These are phyloP conservation scores for Parnassius glacialis DNA, from an alignment of 2,888 invertebrate species.

Conservation along the genomic window DNA sequence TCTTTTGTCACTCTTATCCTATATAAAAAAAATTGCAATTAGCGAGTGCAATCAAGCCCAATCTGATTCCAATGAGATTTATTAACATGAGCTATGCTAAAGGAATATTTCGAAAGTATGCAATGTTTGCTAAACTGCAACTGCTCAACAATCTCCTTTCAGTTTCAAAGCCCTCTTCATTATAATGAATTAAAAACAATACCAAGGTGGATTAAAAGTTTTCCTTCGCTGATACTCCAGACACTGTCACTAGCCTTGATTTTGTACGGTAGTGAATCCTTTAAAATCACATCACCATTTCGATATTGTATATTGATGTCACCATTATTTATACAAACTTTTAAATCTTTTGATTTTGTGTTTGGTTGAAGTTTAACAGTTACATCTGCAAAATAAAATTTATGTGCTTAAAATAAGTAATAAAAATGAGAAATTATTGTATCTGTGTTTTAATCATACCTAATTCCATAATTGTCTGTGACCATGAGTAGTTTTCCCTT, in stretches of 20 bases:
- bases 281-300: slow-evolving; percentile 77
- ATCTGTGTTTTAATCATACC: slow-evolving; percentile 43
- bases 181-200: slow-evolving; percentile 17
- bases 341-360: slow-evolving; percentile 84
- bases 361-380: slow-evolving; percentile 81
- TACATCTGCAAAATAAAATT: slow-evolving; percentile 70
- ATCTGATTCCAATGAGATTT: too few relatives aligned
- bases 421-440: too few relatives aligned
- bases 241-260: slow-evolving; percentile 86
- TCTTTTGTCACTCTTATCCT: too few relatives aligned
- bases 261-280: slow-evolving; percentile 84
- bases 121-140: too few relatives aligned
- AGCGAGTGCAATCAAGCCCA: too few relatives aligned
- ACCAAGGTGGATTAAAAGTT: slow-evolving; percentile 81
- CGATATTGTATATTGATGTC: slow-evolving; percentile 51
- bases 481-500: slow-evolving; percentile 90
- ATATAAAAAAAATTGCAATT: too few relatives aligned
- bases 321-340: slow-evolving; percentile 79
- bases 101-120: too few relatives aligned
- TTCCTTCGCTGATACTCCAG: slow-evolving; percentile 87
- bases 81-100: too few relatives aligned
- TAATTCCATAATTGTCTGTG: slow-evolving; percentile 90
- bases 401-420: too few relatives aligned
- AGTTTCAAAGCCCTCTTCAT: too few relatives aligned
- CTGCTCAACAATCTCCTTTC: too few relatives aligned